These are phyloP conservation scores for Sebastes fasciatus DNA, from an alignment of 2,113 vertebrate genomes.

Conservation along the genomic window DNA sequence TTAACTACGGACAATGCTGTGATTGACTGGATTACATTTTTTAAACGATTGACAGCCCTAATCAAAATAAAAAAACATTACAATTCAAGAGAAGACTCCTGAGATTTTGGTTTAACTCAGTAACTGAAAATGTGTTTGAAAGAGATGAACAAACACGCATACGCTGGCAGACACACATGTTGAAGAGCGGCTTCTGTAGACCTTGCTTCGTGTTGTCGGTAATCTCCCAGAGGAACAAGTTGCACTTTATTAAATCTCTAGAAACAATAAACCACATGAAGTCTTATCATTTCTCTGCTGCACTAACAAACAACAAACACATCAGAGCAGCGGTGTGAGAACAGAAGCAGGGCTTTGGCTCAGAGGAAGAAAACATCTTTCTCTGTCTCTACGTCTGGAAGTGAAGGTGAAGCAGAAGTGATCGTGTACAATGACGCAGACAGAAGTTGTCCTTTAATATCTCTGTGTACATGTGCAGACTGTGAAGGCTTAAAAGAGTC, in stretches of 20 bases:
- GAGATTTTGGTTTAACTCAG: neutral
- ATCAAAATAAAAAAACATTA: neutral
- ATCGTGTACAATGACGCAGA: neutral
- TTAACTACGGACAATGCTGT: too few relatives aligned
- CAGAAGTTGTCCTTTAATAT: neutral
- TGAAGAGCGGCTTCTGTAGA: conserved; percentile 51
- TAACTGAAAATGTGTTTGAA: conserved; percentile 12
- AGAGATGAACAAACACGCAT: neutral
- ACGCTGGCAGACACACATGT: conserved; percentile 3
- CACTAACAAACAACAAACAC: conserved; percentile 40
- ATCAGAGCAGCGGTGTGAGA: conserved; percentile 29
- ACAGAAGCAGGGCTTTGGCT: conserved; percentile 17
- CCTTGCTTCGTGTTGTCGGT: conserved; percentile 57
- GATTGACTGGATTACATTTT: too few relatives aligned
- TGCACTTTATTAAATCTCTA: conserved; percentile 52
- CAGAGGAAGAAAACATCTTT: conserved; percentile 25
- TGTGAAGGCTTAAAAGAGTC: neutral
- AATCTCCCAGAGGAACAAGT: conserved; percentile 58
- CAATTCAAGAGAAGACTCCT: neutral
- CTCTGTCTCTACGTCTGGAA: neutral
- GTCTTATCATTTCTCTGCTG: conserved; percentile 43
- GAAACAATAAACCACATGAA: conserved; percentile 59
- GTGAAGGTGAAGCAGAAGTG: neutral
- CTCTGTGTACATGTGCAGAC: neutral
- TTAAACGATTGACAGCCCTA: too few relatives aligned